Base-by-base conservation (phyloP, 2,113 vertebrate genomes). In the Corvus moneduloides region DNA sequence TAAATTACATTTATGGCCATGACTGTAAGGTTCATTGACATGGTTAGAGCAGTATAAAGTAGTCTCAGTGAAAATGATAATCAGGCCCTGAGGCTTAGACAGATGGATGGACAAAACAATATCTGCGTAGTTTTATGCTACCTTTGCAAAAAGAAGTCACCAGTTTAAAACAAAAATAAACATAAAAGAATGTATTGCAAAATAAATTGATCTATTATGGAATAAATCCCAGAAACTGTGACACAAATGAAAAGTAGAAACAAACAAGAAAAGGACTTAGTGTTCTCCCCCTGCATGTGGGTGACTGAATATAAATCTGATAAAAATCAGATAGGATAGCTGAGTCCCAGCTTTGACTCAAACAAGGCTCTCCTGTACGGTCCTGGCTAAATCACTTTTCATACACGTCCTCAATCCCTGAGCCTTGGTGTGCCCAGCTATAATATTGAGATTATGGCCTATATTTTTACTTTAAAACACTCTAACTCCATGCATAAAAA, bases 1-100 rank as follows among this genome's bases (percentile, higher is more conserved):
- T 94, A 97, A 93, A 95, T 95, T 95, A 92, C 58, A 84, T 96
- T 96, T 95, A 96, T 82, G 64, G 41, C 86, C 73, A 67, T 94
- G 90, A 95, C 89, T 94, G 56, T 90, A 90, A 94, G 84, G 91
- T 96, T 96, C 91, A 95, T 96, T 94, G 93, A 92, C 94, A 92
- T 93, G 84, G 92, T 94, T 95, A 93, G 73, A 96, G 76, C 76
- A 63, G 73, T 93, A 95, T 92, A 94, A 95, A 94, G 91, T 77
- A 93, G 88, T 83, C 79, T 93, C 72, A 69, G 85, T 83, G 92
- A 96, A 96, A 95, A 96, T 93, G 85, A 96, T 91, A 93, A 88
- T 96, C 95, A 94, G 88, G 66, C 90, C 95, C 96, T 86, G 78
- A 95, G 95, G 93, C 90, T 91, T 94, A 93, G 93, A 87, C 49